Conservation (phyloP, 2,113 vertebrate genomes). For the Progne subis region DNA sequence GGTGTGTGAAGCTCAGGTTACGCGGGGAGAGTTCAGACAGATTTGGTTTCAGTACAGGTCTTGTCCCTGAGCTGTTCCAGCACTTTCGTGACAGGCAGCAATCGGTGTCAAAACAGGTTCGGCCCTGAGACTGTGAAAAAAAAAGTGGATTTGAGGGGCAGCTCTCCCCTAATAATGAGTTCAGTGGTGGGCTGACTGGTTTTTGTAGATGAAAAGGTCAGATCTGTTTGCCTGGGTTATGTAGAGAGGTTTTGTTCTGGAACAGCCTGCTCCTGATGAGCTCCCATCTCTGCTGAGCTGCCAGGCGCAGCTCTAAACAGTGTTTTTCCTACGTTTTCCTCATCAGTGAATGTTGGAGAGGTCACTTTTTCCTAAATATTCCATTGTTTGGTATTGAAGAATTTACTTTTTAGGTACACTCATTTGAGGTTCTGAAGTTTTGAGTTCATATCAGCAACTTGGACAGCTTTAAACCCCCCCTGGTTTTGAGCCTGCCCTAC, state of each 20-base stretch:
- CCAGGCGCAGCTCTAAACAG: neutral
- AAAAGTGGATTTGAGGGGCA: neutral
- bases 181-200: neutral
- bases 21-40: neutral
- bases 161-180: neutral
- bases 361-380: neutral
- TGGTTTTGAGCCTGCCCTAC: neutral
- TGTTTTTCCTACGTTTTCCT: neutral
- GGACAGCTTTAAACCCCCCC: neutral
- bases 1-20: neutral
- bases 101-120: neutral
- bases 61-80: constrained; percentile 7
- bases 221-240: constrained; percentile 17
- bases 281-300: neutral
- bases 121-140: neutral
- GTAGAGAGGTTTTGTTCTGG: constrained; percentile 25
- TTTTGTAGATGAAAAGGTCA: constrained; percentile 25
- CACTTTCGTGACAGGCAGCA: neutral
- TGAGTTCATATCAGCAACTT: neutral
- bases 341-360: neutral
- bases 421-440: neutral
- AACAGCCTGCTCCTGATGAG: constrained; percentile 8
- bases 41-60: constrained; percentile 35
- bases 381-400: neutral
- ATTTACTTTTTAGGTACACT: neutral